Evolutionary conservation across 2,797 vertebrate genomes (phyloP), one percentile per base, ranked within the genome.

Genomic region (Micromesistius poutassou): DNA sequence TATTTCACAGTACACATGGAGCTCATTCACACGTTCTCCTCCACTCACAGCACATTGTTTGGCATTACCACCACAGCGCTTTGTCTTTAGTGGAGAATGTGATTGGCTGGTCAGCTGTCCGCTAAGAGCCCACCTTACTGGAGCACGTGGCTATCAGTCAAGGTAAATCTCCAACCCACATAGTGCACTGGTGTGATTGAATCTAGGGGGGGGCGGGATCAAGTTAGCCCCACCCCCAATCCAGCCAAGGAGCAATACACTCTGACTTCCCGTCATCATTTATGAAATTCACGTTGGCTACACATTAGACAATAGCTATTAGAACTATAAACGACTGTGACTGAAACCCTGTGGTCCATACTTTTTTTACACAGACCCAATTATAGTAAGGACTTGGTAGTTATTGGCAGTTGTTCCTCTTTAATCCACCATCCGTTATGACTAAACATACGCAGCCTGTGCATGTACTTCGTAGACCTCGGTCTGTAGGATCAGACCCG

Each of bases 31-130:
- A 33, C 79, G 40, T 5, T 25, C n/a, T 33, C 76, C 79, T 75
- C 78, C 19, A 76, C 71, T 81, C 35, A 0, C 62, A 66, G 42
- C 74, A 22, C 80, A 8, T 74, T 72, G 73, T 78, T 74, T 77
- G 77, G 82, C 85, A 77, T 83, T 71, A 79, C 31, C 73, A 83
- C 81, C 76, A 76, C 66, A 14, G 80, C 82, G 83, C 84, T 88
- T 89, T 90, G 85, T 86, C 89, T 89, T 87, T 78, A 89, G 85
- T 42, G 12, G 25, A 87, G 90, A 85, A 85, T 83, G 77, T 78
- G 87, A 88, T 88, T 86, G 85, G 82, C 2, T 31, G 50, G 81
- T 14, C 77, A 80, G 83, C 73, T 0, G 70, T 74, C 50, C 81
- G 79, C 74, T n/a, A 77, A 78, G 1, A 83, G 82, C 46, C 80